Evolutionary conservation across 2,888 invertebrate species (phyloP).

Genomic region (Creontiades dilutus): DNA sequence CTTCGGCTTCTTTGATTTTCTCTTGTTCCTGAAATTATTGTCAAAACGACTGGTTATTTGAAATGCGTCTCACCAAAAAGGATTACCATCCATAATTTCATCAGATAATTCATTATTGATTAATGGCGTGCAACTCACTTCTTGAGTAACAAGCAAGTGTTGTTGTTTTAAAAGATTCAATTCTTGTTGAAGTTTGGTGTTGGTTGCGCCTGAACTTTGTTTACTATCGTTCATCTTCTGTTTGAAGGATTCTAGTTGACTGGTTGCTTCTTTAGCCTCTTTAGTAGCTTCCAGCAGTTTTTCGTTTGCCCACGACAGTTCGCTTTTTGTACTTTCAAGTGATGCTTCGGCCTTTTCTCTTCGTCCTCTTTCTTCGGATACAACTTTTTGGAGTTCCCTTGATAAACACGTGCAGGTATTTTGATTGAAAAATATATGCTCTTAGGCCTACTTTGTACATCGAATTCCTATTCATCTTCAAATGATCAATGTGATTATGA

Average conservation of each 20-base stretch:
- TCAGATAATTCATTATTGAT: neutral
- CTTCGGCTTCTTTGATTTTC: constrained; percentile 86
- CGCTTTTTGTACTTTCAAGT: constrained; percentile 81
- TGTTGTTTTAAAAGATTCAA: constrained; percentile 86
- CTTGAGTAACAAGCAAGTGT: constrained; percentile 79
- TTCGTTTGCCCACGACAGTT: constrained; percentile 83
- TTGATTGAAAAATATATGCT: too few relatives aligned
- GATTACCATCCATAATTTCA: too few relatives aligned
- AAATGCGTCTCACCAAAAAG: too few relatives aligned
- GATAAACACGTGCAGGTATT: too few relatives aligned
- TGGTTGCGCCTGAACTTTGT: constrained; percentile 78
- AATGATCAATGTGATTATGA: too few relatives aligned
- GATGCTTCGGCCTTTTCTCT: constrained; percentile 86
- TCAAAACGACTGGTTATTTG: neutral
- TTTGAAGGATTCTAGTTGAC: constrained; percentile 77
- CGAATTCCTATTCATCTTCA: too few relatives aligned
- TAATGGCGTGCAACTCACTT: neutral
- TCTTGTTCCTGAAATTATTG: constrained; percentile 82
- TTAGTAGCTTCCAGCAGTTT: constrained; percentile 77
- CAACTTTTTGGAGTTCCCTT: constrained; percentile 88
- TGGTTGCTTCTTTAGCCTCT: constrained; percentile 82
- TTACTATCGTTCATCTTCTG: constrained; percentile 74
- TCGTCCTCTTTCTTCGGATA: constrained; percentile 86
- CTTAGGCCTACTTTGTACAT: too few relatives aligned
- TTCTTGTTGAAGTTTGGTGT: constrained; percentile 86